Evolutionary conservation across 2,888 invertebrate genomes (phyloP).

Genomic region (Scaptomyza reducta): DNA sequence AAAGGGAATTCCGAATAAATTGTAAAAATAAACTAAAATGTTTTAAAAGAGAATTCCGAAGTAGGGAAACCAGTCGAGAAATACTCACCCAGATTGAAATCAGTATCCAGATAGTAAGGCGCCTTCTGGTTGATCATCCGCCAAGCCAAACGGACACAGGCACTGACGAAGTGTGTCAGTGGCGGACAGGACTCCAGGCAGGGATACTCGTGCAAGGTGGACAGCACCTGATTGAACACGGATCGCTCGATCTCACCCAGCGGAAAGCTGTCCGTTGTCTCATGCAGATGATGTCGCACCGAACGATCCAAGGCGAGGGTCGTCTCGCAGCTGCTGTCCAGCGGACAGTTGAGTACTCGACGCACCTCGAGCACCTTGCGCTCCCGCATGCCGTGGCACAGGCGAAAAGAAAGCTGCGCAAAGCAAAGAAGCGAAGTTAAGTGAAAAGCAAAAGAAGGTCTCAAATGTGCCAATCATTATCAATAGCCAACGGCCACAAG

Average conservation of each 20-base stretch:
- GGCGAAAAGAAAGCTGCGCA: slow-evolving; percentile 89
- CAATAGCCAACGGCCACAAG: slow-evolving; percentile 17
- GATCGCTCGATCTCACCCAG: slow-evolving; percentile 88
- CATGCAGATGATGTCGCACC: slow-evolving; percentile 88
- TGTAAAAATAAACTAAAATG: no score
- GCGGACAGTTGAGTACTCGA: slow-evolving; percentile 85
- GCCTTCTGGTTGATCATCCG: slow-evolving; percentile 90
- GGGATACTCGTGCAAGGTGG: slow-evolving; percentile 96
- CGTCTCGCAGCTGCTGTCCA: slow-evolving; percentile 84
- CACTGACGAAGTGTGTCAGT: slow-evolving; percentile 91
- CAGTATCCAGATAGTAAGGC: slow-evolving; percentile 88
- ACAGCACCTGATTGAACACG: slow-evolving; percentile 90
- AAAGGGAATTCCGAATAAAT: no score
- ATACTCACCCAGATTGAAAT: slow-evolving; percentile 88
- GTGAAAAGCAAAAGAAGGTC: slow-evolving; percentile 17
- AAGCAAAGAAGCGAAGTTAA: slow-evolving; percentile 7
- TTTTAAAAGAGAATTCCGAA: no score
- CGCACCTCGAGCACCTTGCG: slow-evolving; percentile 90
- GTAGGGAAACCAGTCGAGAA: no score
- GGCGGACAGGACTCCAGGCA: slow-evolving; percentile 92
- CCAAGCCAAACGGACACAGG: slow-evolving; percentile 95
- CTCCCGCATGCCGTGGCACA: slow-evolving; percentile 89
- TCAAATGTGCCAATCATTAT: slow-evolving; percentile 54
- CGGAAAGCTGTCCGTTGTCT: slow-evolving; percentile 89
- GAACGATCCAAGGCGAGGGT: slow-evolving; percentile 86